Conservation (phyloP, 2,888 invertebrate species). For the Heliconius charithonia region DNA sequence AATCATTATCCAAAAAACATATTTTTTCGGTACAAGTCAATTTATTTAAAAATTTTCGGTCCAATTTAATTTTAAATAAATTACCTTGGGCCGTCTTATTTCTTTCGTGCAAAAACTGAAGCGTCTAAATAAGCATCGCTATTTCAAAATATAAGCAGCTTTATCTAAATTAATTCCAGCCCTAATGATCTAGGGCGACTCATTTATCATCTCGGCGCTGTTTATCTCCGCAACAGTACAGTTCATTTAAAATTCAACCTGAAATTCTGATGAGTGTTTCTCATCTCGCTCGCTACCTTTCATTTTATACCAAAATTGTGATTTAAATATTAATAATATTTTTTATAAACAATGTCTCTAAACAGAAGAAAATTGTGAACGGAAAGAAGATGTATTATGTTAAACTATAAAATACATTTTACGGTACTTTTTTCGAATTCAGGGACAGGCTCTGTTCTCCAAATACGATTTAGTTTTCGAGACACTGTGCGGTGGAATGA, state of each 20-base stretch:
- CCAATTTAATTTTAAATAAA: background rate
- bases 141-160: conserved; percentile 7
- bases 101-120: background rate
- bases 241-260: conserved; percentile 25
- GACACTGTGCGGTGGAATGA: too few relatives aligned
- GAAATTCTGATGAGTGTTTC: conserved; percentile 6
- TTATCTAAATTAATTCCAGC: conserved; percentile 24
- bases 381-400: too few relatives aligned
- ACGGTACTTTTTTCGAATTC: too few relatives aligned
- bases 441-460: too few relatives aligned
- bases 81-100: background rate
- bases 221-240: conserved; percentile 29
- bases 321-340: background rate
- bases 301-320: background rate
- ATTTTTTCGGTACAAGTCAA: too few relatives aligned
- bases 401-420: too few relatives aligned
- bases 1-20: too few relatives aligned
- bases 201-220: conserved; percentile 27
- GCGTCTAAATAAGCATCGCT: background rate
- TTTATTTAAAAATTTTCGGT: background rate
- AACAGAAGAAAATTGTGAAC: too few relatives aligned
- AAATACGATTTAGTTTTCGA: too few relatives aligned
- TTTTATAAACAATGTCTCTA: background rate
- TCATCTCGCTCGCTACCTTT: background rate
- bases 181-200: conserved; percentile 26